Evolutionary conservation across 2,797 vertebrate genomes (phyloP), one percentile per base, ranked within the genome.

Genomic region (Lepilemur ruficaudatus): DNA sequence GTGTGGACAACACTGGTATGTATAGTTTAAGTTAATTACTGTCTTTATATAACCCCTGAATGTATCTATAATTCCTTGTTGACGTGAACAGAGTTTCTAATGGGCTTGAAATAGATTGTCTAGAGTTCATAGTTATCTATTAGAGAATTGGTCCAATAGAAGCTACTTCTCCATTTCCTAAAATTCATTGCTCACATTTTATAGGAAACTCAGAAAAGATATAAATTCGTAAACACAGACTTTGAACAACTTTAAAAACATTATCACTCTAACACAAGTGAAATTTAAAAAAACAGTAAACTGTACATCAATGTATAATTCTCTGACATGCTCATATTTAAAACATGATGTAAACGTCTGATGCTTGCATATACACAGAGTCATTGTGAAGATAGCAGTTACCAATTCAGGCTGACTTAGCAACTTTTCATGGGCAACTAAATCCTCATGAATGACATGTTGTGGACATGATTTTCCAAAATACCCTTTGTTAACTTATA

Each of bases 1-100:
- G 4, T 25, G 48, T 50, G 73, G 30, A 43, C 0, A 46, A 38
- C 5, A 38, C 23, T 0, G 1, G 25, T 11, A 8, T 61, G 9
- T 63, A 17, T 41, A 3, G 9, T 48, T 70, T 52, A 69, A 28
- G 18, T 80, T 55, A 55, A 5, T 48, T 48, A 11, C 25, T 46
- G 20, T 69, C 32, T 81, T 41, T 38, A 13, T 18, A 22, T 18
- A 72, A 52, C 43, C 75, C 22, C 35, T 10, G 14, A 57, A 28
- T 11, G n/a, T 15, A 30, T 30, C 63, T 32, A 4, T 7, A 46
- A 59, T 35, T n/a, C n/a, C 22, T 43, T 30, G 76, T n/a, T 67
- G 91, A 67, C 9, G 10, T 5, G 4, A 28, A 79, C 4, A 20
- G 35, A 38, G 4, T 88, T 69, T 67, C 91, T 17, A 5, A 4